Evolutionary conservation across 2,113 vertebrate species (phyloP), one percentile per base, ranked within the genome.

Genomic region (Puntigrus tetrazona): DNA sequence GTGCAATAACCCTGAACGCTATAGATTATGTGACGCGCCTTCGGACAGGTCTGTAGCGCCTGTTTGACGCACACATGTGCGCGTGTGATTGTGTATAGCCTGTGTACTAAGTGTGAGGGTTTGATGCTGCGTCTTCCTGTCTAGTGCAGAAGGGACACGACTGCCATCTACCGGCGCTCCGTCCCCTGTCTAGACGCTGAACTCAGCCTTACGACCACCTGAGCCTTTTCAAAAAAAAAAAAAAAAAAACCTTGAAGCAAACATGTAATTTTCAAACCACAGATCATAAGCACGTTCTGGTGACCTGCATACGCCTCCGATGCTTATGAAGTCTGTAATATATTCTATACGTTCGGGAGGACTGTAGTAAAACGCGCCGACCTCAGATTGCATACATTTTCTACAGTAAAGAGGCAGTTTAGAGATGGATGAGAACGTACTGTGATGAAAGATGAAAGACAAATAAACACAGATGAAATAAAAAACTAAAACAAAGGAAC

Each of bases 91-190:
- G 84, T 80, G 78, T 43, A 80, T 61, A 65, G 20, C 29, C 43
- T 47, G 16, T 29, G 22, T 25, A 59, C 50, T 63, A 27, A 18
- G 38, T 31, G 79, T 57, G 57, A 36, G 59, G 67, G 83, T 29
- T 31, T 78, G 41, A 74, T 69, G 79, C 82, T 29, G 85, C 89
- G 88, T 89, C 88, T 87, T 90, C 87, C 87, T 86, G 86, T 87
- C 85, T 38, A 79, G 22, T 27, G 87, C 90, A 89, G 91, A 90
- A 87, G 94, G 94, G 94, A 93, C 94, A 89, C 92, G 92, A 95
- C 96, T 98, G 97, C 97, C 97, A 96, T 95, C 97, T 96, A 95
- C 91, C 94, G 95, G 93, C 86, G 85, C 63, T 67, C 61, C 63
- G 63, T 20, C 38, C 73, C 81, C 79, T 69, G 77, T 72, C 87